Percentiles rank a stretch among this genome's conserved stretches.
Conservation (phyloP, 2,888 invertebrate genomes). For the Exephanes ischioxanthus region DNA sequence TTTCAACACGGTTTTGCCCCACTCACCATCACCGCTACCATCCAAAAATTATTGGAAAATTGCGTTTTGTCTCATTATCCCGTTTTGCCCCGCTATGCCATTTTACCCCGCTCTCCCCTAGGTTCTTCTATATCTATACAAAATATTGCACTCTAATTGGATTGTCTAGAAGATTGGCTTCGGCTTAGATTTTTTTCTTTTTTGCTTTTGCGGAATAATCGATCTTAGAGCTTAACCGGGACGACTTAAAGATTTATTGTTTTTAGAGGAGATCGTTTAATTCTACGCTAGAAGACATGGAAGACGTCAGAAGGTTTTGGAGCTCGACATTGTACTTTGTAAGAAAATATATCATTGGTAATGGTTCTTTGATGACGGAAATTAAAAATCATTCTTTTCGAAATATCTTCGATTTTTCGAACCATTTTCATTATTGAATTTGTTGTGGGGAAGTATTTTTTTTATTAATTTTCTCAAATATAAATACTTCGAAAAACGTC, state of each 20-base stretch:
- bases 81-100: no score
- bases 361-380: background rate
- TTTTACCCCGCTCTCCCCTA: no score
- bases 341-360: background rate
- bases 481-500: background rate
- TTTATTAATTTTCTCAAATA: background rate
- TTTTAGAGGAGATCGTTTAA: background rate
- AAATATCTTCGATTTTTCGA: background rate
- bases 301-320: conserved; percentile 62
- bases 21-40: no score
- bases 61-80: no score
- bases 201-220: background rate
- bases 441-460: background rate
- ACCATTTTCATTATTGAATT: background rate
- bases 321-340: background rate
- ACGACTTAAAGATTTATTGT: conserved; percentile 3
- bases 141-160: conserved; percentile 50
- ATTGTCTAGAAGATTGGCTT: conserved; percentile 58
- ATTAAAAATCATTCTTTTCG: background rate
- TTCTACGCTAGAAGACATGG: conserved; percentile 52
- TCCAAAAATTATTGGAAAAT: no score
- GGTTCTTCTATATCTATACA: conserved; percentile 5
- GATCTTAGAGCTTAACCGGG: background rate
- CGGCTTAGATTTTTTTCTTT: conserved; percentile 5
- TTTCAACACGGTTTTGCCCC: no score